phyloP scores from a whole-genome alignment of 2,113 vertebrate species.

The Sorex araneus region DNA sequence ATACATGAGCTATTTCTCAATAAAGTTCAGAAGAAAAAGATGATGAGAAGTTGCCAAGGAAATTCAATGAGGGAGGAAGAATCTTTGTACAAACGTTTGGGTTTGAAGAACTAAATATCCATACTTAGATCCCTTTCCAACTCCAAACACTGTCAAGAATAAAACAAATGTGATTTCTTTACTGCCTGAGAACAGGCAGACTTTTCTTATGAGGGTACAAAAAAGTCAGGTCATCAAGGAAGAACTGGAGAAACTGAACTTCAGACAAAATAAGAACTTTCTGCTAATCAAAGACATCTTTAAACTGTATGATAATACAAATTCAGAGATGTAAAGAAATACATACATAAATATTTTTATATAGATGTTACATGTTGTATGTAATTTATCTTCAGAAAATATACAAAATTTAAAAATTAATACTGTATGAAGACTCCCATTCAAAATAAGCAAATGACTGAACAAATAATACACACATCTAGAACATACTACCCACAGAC shows the following conservation, averaged over 20 bases:
- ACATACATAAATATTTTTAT: neutral
- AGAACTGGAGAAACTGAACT: neutral
- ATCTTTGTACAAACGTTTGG: neutral
- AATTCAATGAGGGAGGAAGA: neutral
- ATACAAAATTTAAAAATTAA: neutral
- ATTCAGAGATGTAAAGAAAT: neutral
- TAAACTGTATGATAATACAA: neutral
- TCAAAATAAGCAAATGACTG: neutral
- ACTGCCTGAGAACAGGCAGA: neutral
- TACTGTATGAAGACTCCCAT: neutral
- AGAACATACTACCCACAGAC: neutral
- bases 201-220: neutral
- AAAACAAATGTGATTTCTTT: neutral
- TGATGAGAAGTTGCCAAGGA: neutral
- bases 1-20: conserved; percentile 2
- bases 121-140: neutral
- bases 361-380: neutral
- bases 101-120: neutral
- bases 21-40: neutral
- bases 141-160: neutral
- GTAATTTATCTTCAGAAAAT: neutral
- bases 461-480: neutral
- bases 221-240: neutral
- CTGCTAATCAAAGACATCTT: neutral
- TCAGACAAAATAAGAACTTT: neutral